phyloP scores from a whole-genome alignment of 1,140 invertebrate species.

The Archegozetes longisetosus region DNA sequence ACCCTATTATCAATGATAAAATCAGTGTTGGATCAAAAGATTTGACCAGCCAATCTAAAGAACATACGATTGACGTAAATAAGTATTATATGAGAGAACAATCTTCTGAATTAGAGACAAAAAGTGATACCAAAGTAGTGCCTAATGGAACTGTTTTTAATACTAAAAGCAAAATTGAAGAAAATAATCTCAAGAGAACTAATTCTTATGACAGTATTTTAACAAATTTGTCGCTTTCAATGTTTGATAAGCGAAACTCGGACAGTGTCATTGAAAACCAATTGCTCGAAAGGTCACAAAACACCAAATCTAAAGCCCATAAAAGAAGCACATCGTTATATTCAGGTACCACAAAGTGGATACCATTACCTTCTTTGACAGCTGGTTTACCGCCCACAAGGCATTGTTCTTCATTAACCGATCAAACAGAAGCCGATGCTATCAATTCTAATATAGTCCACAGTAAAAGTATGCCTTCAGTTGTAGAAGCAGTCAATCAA shows the following conservation, averaged over 20 bases:
- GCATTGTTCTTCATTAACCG: too few species aligned
- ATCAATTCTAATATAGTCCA: too few species aligned
- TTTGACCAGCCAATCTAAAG: conserved; percentile 13
- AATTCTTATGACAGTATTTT: conserved; percentile 20
- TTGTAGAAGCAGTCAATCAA: conserved; percentile 16
- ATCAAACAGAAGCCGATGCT: too few species aligned
- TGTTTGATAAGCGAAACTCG: too few species aligned
- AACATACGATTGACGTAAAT: conserved; percentile 5
- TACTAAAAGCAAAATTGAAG: conserved; percentile 53
- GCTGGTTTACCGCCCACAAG: background rate
- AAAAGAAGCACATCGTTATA: background rate
- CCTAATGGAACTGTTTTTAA: too few species aligned
- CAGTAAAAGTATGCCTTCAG: conserved; percentile 19
- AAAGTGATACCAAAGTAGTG: too few species aligned
- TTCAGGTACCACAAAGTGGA: background rate
- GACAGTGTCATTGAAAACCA: too few species aligned
- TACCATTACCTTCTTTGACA: background rate
- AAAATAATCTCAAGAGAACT: conserved; percentile 29
- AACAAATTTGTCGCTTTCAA: conserved; percentile 5
- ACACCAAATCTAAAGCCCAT: background rate
- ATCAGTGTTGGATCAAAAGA: background rate
- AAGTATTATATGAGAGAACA: conserved; percentile 38
- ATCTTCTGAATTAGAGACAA: conserved; percentile 52
- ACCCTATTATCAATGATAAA: conserved; percentile 24
- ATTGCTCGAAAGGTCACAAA: background rate